Conservation (phyloP, 2,113 vertebrate species). For the Kryptolebias marmoratus region DNA sequence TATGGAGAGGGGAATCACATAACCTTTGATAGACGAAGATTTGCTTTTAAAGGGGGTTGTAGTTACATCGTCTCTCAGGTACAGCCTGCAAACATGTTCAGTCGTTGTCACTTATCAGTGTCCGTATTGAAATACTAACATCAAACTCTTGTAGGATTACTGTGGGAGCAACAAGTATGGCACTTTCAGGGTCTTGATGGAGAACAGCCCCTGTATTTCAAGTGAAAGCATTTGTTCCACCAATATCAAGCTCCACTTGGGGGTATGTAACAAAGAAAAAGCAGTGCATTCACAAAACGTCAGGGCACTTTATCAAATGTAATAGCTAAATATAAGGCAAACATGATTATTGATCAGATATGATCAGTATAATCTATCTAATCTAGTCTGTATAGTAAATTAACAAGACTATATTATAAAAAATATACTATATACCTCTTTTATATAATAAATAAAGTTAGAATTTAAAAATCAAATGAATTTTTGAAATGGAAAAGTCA, state of each 20-base stretch:
- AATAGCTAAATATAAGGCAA: too few relatives aligned
- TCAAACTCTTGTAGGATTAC: conserved; percentile 81
- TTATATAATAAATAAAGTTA: too few relatives aligned
- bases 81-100: conserved; percentile 15
- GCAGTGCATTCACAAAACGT: background rate
- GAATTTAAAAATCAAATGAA: too few relatives aligned
- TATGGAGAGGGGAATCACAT: conserved; percentile 92
- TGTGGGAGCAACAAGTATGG: conserved; percentile 74
- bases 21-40: conserved; percentile 90
- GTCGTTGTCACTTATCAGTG: background rate
- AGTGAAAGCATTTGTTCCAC: conserved; percentile 89
- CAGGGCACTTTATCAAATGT: background rate
- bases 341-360: too few relatives aligned
- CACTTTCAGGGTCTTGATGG: conserved; percentile 86
- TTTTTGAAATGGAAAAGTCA: too few relatives aligned
- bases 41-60: conserved; percentile 88
- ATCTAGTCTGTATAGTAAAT: too few relatives aligned
- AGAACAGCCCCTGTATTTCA: conserved; percentile 88
- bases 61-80: conserved; percentile 91
- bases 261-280: conserved; percentile 69
- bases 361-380: too few relatives aligned
- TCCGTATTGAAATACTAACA: conserved; percentile 18
- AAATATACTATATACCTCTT: too few relatives aligned
- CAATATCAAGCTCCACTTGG: conserved; percentile 87
- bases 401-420: too few relatives aligned